These are phyloP conservation scores for Chloroceryle inda DNA, from an alignment of 2,797 vertebrate species.

Conservation along the genomic window DNA sequence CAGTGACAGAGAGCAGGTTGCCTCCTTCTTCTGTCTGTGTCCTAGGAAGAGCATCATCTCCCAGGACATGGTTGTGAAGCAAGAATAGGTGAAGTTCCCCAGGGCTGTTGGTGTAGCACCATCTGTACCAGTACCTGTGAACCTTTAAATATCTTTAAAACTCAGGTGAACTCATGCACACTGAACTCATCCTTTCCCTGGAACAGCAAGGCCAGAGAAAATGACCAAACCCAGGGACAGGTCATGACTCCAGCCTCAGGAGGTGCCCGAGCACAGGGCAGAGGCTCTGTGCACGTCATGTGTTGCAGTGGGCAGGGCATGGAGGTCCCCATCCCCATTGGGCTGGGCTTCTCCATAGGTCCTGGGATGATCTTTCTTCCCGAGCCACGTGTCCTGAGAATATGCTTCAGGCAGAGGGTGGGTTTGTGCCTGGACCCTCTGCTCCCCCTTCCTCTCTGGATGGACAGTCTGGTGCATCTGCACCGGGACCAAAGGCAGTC, in stretches of 20 bases:
- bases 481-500: background rate
- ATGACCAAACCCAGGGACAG: background rate
- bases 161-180: slow-evolving; percentile 45
- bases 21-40: background rate
- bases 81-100: background rate
- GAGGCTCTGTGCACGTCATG: background rate
- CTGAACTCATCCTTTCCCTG: slow-evolving; percentile 43
- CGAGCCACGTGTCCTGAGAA: background rate
- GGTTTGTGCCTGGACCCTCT: background rate
- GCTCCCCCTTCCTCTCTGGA: background rate
- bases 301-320: background rate
- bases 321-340: background rate
- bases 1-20: background rate
- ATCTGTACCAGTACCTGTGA: background rate
- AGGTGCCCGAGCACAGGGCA: fast-evolving
- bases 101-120: background rate
- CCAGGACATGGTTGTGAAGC: background rate
- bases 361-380: background rate
- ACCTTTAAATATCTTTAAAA: background rate
- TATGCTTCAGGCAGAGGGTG: background rate
- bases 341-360: background rate
- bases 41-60: background rate
- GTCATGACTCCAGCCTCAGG: background rate
- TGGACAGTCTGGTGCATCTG: no score
- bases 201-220: background rate